A percentile compares a stretch with the other conserved stretches of the same genome.
Evolutionary conservation across 2,797 vertebrate species (phyloP).

Genomic region (Helicolenus hilgendorfi): DNA sequence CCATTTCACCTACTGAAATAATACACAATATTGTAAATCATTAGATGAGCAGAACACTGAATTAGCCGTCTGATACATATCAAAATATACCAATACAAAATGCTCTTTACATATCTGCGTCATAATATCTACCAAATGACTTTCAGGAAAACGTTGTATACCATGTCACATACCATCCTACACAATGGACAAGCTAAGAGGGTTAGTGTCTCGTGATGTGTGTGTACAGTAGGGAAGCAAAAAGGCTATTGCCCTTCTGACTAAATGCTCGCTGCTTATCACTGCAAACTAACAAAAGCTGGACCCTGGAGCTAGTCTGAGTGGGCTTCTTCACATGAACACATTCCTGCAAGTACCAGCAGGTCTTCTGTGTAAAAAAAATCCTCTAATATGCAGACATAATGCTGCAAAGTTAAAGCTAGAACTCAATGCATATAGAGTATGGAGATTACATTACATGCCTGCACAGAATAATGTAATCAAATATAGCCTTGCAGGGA

Average conservation of each 20-base stretch:
- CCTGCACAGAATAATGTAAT: not conserved
- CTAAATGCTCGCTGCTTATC: constrained; percentile 1
- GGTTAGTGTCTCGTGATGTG: not conserved
- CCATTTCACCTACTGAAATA: not conserved
- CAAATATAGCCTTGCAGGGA: not conserved
- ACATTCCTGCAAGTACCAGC: not conserved
- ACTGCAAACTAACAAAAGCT: not conserved
- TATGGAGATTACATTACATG: not conserved
- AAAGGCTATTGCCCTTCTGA: not conserved
- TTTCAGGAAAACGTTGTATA: not conserved
- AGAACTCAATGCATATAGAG: not conserved
- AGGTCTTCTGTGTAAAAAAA: not conserved
- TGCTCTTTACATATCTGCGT: not conserved
- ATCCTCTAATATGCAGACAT: not conserved
- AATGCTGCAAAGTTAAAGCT: not conserved
- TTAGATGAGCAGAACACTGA: no score
- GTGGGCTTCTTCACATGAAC: not conserved
- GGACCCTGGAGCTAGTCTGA: not conserved
- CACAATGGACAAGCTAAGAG: not conserved
- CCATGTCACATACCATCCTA: not conserved
- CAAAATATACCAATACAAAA: not conserved
- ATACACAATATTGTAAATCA: not conserved
- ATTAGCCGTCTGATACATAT: not conserved
- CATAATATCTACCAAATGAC: not conserved
- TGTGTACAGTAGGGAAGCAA: not conserved